These are phyloP conservation scores for Macropus fuliginosus DNA, from an alignment of 2,797 vertebrate genomes.

Conservation along the genomic window DNA sequence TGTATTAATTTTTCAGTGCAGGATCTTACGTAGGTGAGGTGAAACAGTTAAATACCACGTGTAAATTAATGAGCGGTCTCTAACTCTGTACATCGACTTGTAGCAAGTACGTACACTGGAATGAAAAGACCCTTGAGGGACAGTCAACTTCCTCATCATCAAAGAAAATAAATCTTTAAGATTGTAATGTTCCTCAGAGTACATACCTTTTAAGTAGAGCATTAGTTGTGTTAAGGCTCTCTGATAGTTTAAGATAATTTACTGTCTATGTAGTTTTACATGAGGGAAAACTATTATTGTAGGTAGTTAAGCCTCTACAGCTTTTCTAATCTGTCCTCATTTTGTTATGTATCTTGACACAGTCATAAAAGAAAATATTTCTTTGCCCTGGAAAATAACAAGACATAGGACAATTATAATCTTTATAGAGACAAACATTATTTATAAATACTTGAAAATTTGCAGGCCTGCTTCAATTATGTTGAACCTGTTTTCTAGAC, in stretches of 20 bases:
- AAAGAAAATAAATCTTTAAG: constrained; percentile 7
- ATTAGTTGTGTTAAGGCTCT: neutral
- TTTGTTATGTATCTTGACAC: neutral
- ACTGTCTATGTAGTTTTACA: neutral
- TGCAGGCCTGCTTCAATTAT: neutral
- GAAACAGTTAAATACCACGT: constrained; percentile 64
- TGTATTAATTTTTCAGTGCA: constrained; percentile 48
- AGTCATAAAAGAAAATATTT: neutral
- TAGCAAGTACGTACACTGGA: constrained; percentile 70
- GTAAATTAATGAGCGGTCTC: constrained; percentile 73
- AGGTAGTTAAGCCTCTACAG: neutral
- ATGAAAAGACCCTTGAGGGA: constrained; percentile 58
- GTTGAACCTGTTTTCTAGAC: constrained; percentile 32
- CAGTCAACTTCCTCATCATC: constrained; percentile 33
- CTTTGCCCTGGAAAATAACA: neutral
- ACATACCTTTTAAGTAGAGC: constrained; percentile 48
- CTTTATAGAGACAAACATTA: constrained; percentile 38
- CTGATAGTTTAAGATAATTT: constrained; percentile 25
- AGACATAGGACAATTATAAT: neutral
- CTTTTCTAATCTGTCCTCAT: neutral
- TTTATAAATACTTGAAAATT: constrained; percentile 51
- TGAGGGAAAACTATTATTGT: neutral
- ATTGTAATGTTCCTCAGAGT: constrained; percentile 22
- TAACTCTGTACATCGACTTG: constrained; percentile 76
- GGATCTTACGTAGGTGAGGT: constrained; percentile 54